Percentiles rank a stretch among this genome's conserved stretches.
These are phyloP conservation scores for Synanthedon myopaeformis DNA, from an alignment of 2,888 invertebrate genomes.

Conservation along the genomic window DNA sequence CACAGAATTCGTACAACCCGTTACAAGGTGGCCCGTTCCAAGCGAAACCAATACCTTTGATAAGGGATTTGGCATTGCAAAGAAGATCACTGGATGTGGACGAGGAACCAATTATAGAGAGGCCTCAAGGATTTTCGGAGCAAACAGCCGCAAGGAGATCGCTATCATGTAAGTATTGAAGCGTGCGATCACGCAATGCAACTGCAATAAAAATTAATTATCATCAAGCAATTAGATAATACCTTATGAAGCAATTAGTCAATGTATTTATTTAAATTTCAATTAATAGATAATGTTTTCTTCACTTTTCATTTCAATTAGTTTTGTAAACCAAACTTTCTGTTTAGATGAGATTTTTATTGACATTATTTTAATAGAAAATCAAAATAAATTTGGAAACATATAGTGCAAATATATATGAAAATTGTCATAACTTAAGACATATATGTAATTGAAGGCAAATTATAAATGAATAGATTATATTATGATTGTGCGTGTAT, in stretches of 20 bases:
- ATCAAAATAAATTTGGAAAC: no score
- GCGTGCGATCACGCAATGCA: neutral
- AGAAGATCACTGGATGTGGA: slow-evolving; percentile 39
- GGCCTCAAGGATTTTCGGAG: slow-evolving; percentile 38
- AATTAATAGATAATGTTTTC: no score
- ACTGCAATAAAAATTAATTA: neutral
- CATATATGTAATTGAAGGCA: no score
- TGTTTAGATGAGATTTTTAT: no score
- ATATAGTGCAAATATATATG: no score
- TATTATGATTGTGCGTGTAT: no score
- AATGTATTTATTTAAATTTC: neutral
- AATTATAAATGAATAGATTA: no score
- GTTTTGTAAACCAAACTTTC: no score
- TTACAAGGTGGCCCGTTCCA: slow-evolving; percentile 26
- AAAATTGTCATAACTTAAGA: no score
- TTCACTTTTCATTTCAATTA: no score
- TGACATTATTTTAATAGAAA: no score
- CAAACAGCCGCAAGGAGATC: slow-evolving; percentile 47
- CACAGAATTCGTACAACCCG: slow-evolving; percentile 19
- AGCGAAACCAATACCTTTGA: slow-evolving; percentile 49
- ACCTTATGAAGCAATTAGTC: no score
- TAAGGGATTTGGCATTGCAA: slow-evolving; percentile 40
- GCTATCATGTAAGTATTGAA: slow-evolving; percentile 42
- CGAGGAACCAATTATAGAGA: slow-evolving; percentile 40
- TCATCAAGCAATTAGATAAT: neutral